Conservation (phyloP, 2,113 vertebrate species). For the Panurus biarmicus region DNA sequence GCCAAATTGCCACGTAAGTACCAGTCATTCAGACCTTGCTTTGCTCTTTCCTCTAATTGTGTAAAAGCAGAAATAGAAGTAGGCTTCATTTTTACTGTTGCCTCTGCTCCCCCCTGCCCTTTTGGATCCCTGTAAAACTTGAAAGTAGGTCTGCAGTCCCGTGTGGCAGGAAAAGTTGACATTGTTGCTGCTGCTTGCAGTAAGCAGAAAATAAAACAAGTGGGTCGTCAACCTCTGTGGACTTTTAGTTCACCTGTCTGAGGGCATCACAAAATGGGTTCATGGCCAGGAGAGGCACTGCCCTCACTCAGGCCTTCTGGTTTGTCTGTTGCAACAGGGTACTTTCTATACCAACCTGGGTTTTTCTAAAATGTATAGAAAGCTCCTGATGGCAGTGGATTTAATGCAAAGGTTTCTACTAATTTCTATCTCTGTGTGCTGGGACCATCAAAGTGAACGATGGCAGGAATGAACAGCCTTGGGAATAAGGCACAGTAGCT, state of each 20-base stretch:
- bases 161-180: accelerated
- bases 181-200: accelerated
- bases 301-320: neutral
- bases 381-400: neutral
- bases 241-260: neutral
- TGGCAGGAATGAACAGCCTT: neutral
- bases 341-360: neutral
- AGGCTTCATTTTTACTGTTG: neutral
- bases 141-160: neutral
- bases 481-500: neutral
- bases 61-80: neutral
- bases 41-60: neutral
- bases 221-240: neutral
- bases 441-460: neutral
- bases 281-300: neutral
- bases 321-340: neutral
- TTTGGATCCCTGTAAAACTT: neutral
- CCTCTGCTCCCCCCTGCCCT: neutral
- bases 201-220: neutral
- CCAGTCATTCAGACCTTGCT: neutral
- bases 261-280: neutral
- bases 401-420: neutral
- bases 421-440: neutral
- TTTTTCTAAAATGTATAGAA: neutral
- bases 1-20: neutral